Base-by-base conservation (phyloP, 2,888 invertebrate species). In the Pelosia muscerda region DNA sequence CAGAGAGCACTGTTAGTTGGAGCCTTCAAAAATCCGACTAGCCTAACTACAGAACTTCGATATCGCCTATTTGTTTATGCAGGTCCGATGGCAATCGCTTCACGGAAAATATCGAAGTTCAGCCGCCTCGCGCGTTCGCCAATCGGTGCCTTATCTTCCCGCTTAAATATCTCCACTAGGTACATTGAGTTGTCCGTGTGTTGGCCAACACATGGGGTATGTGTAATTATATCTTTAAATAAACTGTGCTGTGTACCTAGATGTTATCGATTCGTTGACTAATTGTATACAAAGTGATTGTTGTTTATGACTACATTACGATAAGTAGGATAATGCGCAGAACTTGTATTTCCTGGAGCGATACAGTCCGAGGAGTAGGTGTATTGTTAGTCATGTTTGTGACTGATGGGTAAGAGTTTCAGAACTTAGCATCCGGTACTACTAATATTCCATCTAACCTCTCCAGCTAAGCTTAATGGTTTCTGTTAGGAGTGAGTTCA, bases 211-310 rank as follows among this genome's bases (percentile, higher is more conserved):
- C 23, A 23, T 55, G 56, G 22, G 25, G 34, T 15, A 26, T 26
- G 15, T 31, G 8, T 28, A 59, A 23, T 10, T n/a, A 42, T 57
- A 15, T 34, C 23, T 65, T 2, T 65, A 55, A 26, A 55, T 25
- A 55, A 19, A 26, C 55, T 38, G n/a, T 54, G 8, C n/a, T 22
- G 59, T 63, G 63, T n/a, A n/a, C n/a, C n/a, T n/a, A 38, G 74
- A 74, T 74, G 63, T 64, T 68, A 79, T 72, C 81, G 56, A 60
- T n/a, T 60, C 73, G 73, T 65, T 65, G 64, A 42, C 75, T 77
- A 74, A 80, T 77, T 75, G 72, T 68, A 56, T 59, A 62, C 69
- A 74, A 72, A 58, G 28, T 56, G 0, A 19, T 25, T 60, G 59
- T 53, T 55, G 57, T 74, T 74, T 65, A 57, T 59, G 65, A 65